Evolutionary conservation across 2,113 vertebrate genomes (phyloP).

Genomic region (Anas platyrhynchos): DNA sequence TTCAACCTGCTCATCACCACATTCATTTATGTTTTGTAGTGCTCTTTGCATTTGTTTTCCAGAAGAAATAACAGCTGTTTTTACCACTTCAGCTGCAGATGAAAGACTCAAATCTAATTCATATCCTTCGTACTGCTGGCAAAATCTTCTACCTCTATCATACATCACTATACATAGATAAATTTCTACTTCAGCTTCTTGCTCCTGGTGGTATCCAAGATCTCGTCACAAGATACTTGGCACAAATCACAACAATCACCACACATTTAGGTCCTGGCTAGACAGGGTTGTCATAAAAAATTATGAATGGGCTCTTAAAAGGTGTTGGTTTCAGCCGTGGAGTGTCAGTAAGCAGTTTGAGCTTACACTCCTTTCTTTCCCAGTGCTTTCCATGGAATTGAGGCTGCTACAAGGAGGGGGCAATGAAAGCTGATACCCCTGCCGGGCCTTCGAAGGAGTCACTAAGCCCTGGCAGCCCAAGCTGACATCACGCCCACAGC

Average conservation of each 20-base stretch:
- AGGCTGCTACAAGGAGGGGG: neutral
- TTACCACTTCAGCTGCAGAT: neutral
- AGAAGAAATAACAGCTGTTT: neutral
- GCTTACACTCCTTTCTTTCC: neutral
- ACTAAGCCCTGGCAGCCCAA: neutral
- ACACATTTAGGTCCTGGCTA: accelerated
- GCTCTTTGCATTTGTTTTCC: neutral
- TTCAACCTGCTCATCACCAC: neutral
- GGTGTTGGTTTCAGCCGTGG: accelerated
- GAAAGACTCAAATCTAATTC: neutral
- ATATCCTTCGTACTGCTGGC: accelerated
- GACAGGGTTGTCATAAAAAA: too few relatives aligned
- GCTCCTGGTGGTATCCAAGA: accelerated
- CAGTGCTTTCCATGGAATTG: neutral
- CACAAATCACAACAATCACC: accelerated
- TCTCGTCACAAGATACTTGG: neutral
- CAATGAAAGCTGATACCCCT: neutral
- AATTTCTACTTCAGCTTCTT: neutral
- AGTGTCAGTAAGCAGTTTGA: accelerated
- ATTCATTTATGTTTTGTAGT: accelerated
- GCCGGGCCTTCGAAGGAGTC: neutral
- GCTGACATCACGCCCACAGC: neutral
- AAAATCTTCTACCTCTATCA: too few relatives aligned
- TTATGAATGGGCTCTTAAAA: neutral
- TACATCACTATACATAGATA: accelerated